Percentiles rank a stretch among this genome's conserved stretches.
These are phyloP conservation scores for Hermaeophaga mercurialis DNA, from an alignment of 2,888 invertebrate genomes.

Conservation along the genomic window DNA sequence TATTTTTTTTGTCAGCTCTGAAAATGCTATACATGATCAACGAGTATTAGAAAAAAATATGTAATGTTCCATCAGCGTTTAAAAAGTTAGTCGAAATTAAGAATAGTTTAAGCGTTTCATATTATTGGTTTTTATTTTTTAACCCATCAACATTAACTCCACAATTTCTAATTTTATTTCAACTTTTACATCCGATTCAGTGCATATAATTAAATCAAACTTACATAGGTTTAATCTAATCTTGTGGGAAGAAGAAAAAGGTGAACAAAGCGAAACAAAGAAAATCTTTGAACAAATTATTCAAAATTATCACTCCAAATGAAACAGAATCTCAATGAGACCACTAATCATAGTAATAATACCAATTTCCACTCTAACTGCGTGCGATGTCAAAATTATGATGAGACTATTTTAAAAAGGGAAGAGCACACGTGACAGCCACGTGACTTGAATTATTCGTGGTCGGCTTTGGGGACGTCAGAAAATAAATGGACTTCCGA, in stretches of 20 bases:
- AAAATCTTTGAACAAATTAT: background rate
- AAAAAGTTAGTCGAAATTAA: too few species aligned
- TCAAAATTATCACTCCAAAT: background rate
- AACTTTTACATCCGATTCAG: too few species aligned
- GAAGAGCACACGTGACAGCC: constrained; percentile 44
- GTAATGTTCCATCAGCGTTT: too few species aligned
- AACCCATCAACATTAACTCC: too few species aligned
- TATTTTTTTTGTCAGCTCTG: too few species aligned
- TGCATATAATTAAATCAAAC: too few species aligned
- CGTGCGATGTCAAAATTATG: constrained; percentile 15
- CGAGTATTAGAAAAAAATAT: too few species aligned
- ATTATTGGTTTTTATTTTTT: too few species aligned
- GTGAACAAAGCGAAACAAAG: background rate
- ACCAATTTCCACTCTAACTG: background rate
- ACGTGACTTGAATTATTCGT: constrained; percentile 46
- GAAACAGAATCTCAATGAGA: background rate
- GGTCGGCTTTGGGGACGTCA: constrained; percentile 41
- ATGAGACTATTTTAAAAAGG: constrained; percentile 24
- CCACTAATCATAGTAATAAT: constrained; percentile 1
- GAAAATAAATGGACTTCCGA: constrained; percentile 50
- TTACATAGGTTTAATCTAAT: too few species aligned
- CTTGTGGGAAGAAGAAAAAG: background rate
- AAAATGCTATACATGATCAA: too few species aligned
- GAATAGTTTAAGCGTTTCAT: too few species aligned
- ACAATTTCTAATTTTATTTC: too few species aligned